phyloP scores from a whole-genome alignment of 2,888 invertebrate species.

The Eupithecia subumbrata region DNA sequence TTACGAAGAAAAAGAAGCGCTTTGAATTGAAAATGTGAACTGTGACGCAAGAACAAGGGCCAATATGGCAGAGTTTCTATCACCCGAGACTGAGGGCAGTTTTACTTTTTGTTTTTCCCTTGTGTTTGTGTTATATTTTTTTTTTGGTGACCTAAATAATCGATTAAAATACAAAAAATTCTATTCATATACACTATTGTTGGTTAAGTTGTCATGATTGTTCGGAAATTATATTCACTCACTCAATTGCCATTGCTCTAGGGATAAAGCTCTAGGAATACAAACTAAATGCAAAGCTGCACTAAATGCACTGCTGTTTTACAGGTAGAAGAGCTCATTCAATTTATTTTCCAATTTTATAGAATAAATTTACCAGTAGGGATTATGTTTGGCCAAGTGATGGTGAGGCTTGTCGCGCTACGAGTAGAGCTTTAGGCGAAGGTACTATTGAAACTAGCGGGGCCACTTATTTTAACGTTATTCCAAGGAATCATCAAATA shows the following conservation, averaged over 20 bases:
- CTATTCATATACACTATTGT: neutral
- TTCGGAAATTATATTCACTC: neutral
- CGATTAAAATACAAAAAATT: no score
- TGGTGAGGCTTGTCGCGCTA: neutral
- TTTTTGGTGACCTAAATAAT: no score
- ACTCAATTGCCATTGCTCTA: neutral
- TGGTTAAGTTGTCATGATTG: neutral
- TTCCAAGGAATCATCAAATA: neutral
- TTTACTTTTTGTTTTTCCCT: no score
- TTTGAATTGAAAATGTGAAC: no score
- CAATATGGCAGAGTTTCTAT: no score
- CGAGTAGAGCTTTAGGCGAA: neutral
- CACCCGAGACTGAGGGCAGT: no score
- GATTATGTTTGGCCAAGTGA: neutral
- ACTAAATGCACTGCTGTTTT: no score
- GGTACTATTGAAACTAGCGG: neutral
- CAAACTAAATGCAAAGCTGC: no score
- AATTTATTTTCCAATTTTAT: neutral
- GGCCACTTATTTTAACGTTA: neutral
- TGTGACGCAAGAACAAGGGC: no score
- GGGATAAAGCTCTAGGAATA: neutral
- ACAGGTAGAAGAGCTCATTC: no score
- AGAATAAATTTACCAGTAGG: neutral
- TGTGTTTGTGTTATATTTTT: no score
- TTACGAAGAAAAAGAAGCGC: no score